Evolutionary conservation across 2,888 invertebrate genomes (phyloP), one percentile per base, ranked within the genome.

Genomic region (Chrysolina haemoptera): DNA sequence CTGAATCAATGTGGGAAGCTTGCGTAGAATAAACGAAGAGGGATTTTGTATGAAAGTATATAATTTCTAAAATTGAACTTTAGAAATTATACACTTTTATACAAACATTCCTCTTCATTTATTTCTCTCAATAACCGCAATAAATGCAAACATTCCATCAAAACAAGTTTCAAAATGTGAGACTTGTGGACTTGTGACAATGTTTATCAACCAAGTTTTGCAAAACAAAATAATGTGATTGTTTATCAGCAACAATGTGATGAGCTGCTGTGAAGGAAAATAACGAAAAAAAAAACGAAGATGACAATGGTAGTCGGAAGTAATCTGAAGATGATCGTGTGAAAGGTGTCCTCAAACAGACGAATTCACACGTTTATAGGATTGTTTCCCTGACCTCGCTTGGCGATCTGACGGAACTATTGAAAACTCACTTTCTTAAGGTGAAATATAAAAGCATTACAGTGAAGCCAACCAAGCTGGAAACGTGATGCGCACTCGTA

Each of bases 201-300:
- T 27, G 27, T 22, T 62, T 62, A 62, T 62, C 62, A 62, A 22
- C 62, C 62, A 62, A 35, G 63, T 63, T 63, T 40, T 63, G 63
- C 63, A 63, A 63, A 63, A 41, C 63, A 63, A 63, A 63, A 63
- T 40, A 63, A 63, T 41, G 63, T 63, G 41, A 63, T 40, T 40
- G 63, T n/a, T 63, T 16, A 63, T 63, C 63, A 41, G 41, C 63
- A 63, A 63, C 63, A 63, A 63, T 41, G 62, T 22, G 62, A 62
- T 62, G 11, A 62, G 27, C 62, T 8, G 6, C 6, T 40, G 40
- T n/a, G 59, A 59, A 59, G 59, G 59, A 16, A 18, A 18, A 6
- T 12, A 10, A 16, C 18, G 59, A n/a, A n/a, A 18, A 59, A 59
- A 18, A 20, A 59, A 20, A 14, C 62, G 62, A 10, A 62, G 62